Evolutionary conservation across 2,888 invertebrate genomes (phyloP).

Genomic region (Lasioglossum villosulum): DNA sequence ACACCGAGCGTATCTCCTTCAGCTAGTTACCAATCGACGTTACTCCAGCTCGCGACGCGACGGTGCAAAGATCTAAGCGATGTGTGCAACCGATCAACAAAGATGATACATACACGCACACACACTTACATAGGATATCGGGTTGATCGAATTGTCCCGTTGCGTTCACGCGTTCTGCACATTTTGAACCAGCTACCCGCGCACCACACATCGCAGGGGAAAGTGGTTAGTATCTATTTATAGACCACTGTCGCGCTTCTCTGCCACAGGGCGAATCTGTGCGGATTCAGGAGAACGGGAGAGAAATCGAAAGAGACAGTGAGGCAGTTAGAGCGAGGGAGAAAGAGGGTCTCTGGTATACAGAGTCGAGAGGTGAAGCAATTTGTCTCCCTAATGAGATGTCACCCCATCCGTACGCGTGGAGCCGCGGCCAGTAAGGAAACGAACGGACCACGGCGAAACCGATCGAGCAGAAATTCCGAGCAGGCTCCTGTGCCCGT

Average conservation of each 20-base stretch:
- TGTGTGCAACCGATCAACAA: constrained; percentile 5
- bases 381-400: constrained; percentile 85
- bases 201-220: constrained; percentile 45
- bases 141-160: constrained; percentile 26
- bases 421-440: constrained; percentile 69
- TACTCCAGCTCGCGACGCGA: not conserved
- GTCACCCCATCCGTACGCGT: constrained; percentile 81
- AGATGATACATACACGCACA: not conserved
- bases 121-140: constrained; percentile 1
- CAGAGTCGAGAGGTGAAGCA: constrained; percentile 81
- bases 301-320: not conserved
- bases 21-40: not conserved
- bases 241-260: constrained; percentile 58
- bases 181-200: constrained; percentile 51
- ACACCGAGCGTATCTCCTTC: not conserved
- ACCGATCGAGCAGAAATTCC: constrained; percentile 73
- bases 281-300: not conserved
- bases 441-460: constrained; percentile 68
- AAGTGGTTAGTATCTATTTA: constrained; percentile 71
- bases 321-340: not conserved
- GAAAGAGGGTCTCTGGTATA: constrained; percentile 43
- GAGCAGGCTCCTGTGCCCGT: constrained; percentile 35
- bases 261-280: constrained; percentile 28
- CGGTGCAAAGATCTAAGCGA: not conserved
- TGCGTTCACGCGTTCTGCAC: constrained; percentile 61